Evolutionary conservation across 1,140 invertebrate genomes (phyloP).

Genomic region (Arion vulgaris): DNA sequence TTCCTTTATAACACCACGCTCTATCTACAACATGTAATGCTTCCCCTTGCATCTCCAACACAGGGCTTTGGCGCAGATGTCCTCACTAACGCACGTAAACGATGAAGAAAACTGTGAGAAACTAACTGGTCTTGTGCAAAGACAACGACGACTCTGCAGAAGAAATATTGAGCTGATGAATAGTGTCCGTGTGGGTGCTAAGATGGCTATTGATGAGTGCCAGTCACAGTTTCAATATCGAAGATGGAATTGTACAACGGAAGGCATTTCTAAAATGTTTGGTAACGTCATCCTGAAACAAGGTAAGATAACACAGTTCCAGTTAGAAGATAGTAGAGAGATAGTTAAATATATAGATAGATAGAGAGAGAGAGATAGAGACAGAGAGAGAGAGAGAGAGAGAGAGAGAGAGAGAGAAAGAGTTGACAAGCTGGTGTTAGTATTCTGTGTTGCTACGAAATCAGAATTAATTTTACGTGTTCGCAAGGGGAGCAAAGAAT

Average conservation of each 20-base stretch:
- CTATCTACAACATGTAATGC: too few relatives aligned
- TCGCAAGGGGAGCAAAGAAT: too few relatives aligned
- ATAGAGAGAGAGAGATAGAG: background rate
- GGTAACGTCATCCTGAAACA: constrained; percentile 69
- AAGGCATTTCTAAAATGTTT: constrained; percentile 60
- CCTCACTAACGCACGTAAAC: constrained; percentile 54
- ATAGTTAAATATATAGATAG: background rate
- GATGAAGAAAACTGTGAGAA: constrained; percentile 60
- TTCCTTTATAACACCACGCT: too few relatives aligned
- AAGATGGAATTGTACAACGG: constrained; percentile 93
- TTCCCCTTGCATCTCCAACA: too few relatives aligned
- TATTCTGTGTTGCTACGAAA: too few relatives aligned
- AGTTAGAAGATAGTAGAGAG: background rate
- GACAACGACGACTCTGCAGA: constrained; percentile 68
- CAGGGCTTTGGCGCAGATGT: constrained; percentile 66
- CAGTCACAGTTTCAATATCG: constrained; percentile 95
- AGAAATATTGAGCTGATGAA: constrained; percentile 69
- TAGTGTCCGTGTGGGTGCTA: constrained; percentile 85
- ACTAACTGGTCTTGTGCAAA: constrained; percentile 64
- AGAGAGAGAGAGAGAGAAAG: background rate
- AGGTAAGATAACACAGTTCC: constrained; percentile 50
- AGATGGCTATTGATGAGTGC: constrained; percentile 91
- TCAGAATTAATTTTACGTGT: too few relatives aligned
- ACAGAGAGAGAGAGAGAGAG: background rate
- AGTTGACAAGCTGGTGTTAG: too few relatives aligned